Base-by-base conservation (phyloP, 2,888 invertebrate species). In the Strigamia crassipes region DNA sequence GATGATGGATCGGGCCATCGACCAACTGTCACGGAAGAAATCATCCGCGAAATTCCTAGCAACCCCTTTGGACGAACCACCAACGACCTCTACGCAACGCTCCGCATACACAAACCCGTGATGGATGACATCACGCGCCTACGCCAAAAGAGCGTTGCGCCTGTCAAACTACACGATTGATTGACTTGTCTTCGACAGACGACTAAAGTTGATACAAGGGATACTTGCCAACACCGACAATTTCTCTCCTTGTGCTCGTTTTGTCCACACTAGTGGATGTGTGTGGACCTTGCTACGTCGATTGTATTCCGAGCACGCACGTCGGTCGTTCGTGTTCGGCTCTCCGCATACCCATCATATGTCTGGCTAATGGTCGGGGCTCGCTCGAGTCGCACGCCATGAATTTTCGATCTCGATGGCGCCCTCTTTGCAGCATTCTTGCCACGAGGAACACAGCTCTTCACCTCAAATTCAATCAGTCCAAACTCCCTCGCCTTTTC, bases 321-420 rank as follows among this genome's bases (percentile, higher is more conserved):
- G 23, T 73, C 73, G 31, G 73, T 78, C 78, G 38, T n/a, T 77
- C 27, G 31, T 23, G 38, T 31, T 38, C 77, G 15, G 38, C 77
- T 77, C 78, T 78, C 41, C 42, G 31, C 78, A 38, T 41, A 18
- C 41, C 78, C 42, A 78, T 78, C 78, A 78, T 78, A 38, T 42
- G 78, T 78, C 78, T 78, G 41, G 78, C 78, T 78, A 78, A 78
- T 78, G 78, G 78, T 78, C 41, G 78, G 78, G 41, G 23, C 78
- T 18, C 41, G 38, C 21, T 38, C 21, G 42, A 78, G 78, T 42
- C 41, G 41, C 78, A 38, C 73, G 73, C 78, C 78, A 78, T 78
- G 78, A 78, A 78, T 78, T 78, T 78, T 78, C 78, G 78, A 78
- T 78, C 78, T 42, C 78, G 42, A n/a, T 42, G 78, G 78, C 42